These are phyloP conservation scores for Colletes gigas DNA, from an alignment of 1,140 invertebrate species.

Conservation along the genomic window DNA sequence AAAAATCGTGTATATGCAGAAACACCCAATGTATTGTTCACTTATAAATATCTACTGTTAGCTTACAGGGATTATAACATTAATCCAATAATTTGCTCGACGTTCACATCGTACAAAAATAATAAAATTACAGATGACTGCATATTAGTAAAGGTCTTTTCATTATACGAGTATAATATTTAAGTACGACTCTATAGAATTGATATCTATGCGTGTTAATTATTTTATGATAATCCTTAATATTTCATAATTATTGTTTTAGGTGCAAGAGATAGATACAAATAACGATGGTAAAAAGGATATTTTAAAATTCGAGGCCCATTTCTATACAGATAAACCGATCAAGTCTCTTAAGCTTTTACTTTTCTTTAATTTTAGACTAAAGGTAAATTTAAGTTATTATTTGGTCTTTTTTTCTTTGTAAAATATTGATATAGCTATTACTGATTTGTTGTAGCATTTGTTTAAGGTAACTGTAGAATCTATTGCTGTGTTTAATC, in stretches of 20 bases:
- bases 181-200: slow-evolving; percentile 3
- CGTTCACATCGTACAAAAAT: slow-evolving; percentile 74
- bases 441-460: slow-evolving; percentile 63
- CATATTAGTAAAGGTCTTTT: slow-evolving; percentile 69
- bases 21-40: slow-evolving; percentile 72
- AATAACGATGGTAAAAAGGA: slow-evolving; percentile 83
- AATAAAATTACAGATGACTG: slow-evolving; percentile 76
- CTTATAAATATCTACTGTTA: slow-evolving; percentile 77
- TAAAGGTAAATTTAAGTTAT: slow-evolving; percentile 76
- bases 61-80: slow-evolving; percentile 66
- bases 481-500: slow-evolving; percentile 80
- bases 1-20: slow-evolving; percentile 73
- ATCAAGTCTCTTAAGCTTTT: slow-evolving; percentile 81
- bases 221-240: slow-evolving; percentile 20
- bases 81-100: slow-evolving; percentile 74
- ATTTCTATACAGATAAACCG: slow-evolving; percentile 77
- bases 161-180: not conserved
- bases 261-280: slow-evolving; percentile 83
- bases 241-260: slow-evolving; percentile 40
- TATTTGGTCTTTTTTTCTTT: not conserved
- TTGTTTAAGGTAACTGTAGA: slow-evolving; percentile 76
- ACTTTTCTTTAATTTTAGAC: slow-evolving; percentile 83
- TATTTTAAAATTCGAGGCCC: slow-evolving; percentile 79
- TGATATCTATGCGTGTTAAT: not conserved
- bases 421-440: not conserved